Conservation (phyloP, 2,113 vertebrate genomes). For the Scalopus aquaticus region DNA sequence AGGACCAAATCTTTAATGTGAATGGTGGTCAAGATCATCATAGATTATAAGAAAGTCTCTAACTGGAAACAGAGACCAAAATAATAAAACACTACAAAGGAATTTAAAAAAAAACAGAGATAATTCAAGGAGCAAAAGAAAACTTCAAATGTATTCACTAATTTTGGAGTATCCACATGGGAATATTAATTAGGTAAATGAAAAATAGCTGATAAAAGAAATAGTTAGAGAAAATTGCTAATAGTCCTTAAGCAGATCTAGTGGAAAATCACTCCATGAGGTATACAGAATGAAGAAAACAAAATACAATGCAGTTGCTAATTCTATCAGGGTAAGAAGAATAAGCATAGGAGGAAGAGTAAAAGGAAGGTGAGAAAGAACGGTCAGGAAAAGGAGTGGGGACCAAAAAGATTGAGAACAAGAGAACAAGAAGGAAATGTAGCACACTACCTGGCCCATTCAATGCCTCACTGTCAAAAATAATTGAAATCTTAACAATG, state of each 20-base stretch:
- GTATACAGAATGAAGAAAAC: background rate
- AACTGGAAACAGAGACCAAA: background rate
- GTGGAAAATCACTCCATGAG: background rate
- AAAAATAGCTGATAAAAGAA: background rate
- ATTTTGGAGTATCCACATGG: background rate
- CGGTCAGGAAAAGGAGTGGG: rapidly evolving
- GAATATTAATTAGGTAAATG: background rate
- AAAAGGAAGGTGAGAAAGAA: background rate
- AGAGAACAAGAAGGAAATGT: background rate
- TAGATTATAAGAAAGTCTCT: background rate
- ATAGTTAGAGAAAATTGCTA: background rate
- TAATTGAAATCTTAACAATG: background rate
- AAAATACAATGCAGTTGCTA: background rate
- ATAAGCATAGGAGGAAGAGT: background rate
- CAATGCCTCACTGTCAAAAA: background rate
- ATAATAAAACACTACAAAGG: background rate
- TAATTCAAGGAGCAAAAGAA: background rate
- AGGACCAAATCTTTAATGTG: background rate
- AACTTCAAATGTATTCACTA: background rate
- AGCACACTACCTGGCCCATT: background rate
- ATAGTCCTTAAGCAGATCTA: background rate
- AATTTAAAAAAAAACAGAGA: background rate
- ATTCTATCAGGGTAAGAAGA: background rate
- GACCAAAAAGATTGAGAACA: background rate
- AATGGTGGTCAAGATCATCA: background rate